Percentiles rank a stretch among this genome's conserved stretches.
Evolutionary conservation across 1,140 invertebrate species (phyloP).

Genomic region (Drosophila elegans): DNA sequence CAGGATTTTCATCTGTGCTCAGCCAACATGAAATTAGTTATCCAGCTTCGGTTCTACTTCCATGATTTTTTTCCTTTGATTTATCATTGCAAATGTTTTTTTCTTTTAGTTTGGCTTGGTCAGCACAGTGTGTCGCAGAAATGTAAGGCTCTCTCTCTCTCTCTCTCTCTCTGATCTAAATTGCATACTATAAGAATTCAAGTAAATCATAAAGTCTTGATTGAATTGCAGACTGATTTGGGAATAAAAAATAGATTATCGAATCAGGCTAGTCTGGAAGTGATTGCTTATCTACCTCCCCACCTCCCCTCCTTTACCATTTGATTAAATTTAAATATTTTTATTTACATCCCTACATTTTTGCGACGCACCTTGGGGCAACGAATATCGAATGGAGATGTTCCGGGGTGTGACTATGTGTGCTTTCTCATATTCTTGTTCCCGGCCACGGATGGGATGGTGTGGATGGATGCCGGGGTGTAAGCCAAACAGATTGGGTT

Average conservation of each 20-base stretch:
- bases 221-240: not conserved
- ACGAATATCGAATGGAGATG: conserved; percentile 9
- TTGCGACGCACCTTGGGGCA: conserved; percentile 8
- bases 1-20: conserved; percentile 47
- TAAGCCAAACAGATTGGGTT: conserved; percentile 16
- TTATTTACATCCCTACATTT: not conserved
- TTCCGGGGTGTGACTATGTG: conserved; percentile 4
- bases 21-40: conserved; percentile 78
- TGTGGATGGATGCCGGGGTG: not conserved
- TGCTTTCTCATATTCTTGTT: not conserved
- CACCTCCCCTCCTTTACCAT: not conserved
- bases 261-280: conserved; percentile 11
- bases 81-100: conserved; percentile 21
- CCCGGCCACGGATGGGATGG: not conserved
- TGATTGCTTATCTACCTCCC: not conserved
- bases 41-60: conserved; percentile 38
- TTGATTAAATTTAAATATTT: conserved; percentile 40
- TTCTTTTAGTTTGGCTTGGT: conserved; percentile 9
- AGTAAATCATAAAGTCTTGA: not conserved
- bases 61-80: conserved; percentile 27
- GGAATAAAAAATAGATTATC: conserved; percentile 13
- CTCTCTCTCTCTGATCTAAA: not conserved
- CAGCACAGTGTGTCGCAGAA: conserved; percentile 5
- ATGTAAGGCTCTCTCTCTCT: not conserved
- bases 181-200: not conserved